Evolutionary conservation across 2,797 vertebrate genomes (phyloP), one percentile per base, ranked within the genome.

Genomic region (Leptoclinus maculatus): DNA sequence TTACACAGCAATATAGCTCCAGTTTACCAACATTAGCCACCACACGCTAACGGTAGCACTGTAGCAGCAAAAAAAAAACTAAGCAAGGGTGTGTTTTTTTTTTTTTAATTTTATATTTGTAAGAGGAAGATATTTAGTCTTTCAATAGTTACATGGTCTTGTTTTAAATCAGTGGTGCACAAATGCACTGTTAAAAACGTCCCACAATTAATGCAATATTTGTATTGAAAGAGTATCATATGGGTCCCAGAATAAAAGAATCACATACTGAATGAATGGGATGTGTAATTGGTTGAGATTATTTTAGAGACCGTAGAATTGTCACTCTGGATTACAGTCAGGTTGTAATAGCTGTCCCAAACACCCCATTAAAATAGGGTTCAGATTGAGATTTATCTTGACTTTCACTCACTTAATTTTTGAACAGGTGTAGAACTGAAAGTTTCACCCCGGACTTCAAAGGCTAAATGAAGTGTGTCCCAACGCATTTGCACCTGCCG

Each of bases 151-250:
- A 23, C 27, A 38, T 51, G 29, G 32, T 75, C 59, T 73, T 1
- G 0, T 39, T 78, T 80, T 45, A 39, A 57, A 49, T 73, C 21
- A 38, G 5, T 59, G 58, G 21, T 66, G 70, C 54, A 79, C 49
- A 71, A 36, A 51, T 1, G 0, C 2, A 75, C 16, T 14, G 49
- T 64, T 76, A 16, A 58, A 53, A 70, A 76, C 65, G 87, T 85
- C 84, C 77, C 82, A 88, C 23, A 66, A 41, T 72, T 13, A 53
- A 66, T 80, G 64, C 58, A 81, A 62, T 73, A 63, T 86, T 84
- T 89, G 36, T 81, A 80, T 38, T 76, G 47, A 57, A 76, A 68
- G 10, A 71, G 14, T 66, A n/a, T 65, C 8, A 45, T n/a, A 43
- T 65, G 16, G 17, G 6, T 60, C 81, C 21, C 39, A 65, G 9